Evolutionary conservation across 2,113 vertebrate species (phyloP).

Genomic region (Thomomys bottae): DNA sequence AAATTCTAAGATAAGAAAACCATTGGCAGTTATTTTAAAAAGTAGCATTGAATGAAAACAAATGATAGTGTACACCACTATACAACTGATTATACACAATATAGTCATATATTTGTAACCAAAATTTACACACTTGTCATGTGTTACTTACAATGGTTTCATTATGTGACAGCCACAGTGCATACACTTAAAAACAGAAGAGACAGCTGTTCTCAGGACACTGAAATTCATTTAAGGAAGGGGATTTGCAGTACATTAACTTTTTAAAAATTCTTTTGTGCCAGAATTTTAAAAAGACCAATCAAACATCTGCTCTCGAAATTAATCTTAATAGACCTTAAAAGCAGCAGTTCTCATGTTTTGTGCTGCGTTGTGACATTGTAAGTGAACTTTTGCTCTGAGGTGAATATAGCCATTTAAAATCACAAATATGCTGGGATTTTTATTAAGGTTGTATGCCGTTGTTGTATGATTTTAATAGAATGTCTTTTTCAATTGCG

Average conservation of each 20-base stretch:
- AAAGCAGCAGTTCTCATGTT: conserved; percentile 76
- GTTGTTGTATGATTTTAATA: conserved; percentile 41
- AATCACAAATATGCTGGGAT: conserved; percentile 3
- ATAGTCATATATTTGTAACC: background rate
- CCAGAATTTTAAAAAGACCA: conserved; percentile 60
- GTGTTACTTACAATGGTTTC: conserved; percentile 53
- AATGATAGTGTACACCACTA: background rate
- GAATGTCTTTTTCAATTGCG: background rate
- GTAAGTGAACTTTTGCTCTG: conserved; percentile 77
- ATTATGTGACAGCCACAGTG: conserved; percentile 69
- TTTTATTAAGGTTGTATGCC: conserved; percentile 3
- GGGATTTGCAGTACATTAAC: conserved; percentile 82
- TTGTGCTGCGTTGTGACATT: conserved; percentile 74
- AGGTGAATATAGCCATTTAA: conserved; percentile 42
- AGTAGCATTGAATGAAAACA: conserved; percentile 5
- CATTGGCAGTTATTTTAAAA: conserved; percentile 2
- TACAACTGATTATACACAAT: background rate
- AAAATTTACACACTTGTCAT: background rate
- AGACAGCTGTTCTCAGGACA: conserved; percentile 83
- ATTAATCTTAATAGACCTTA: conserved; percentile 83
- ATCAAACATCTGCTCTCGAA: conserved; percentile 83
- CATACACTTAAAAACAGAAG: conserved; percentile 58
- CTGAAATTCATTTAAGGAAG: conserved; percentile 85
- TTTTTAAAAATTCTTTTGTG: conserved; percentile 77
- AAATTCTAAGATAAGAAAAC: conserved; percentile 39